Evolutionary conservation across 1,140 invertebrate species (phyloP).

Genomic region (Drosophila prosaltans): DNA sequence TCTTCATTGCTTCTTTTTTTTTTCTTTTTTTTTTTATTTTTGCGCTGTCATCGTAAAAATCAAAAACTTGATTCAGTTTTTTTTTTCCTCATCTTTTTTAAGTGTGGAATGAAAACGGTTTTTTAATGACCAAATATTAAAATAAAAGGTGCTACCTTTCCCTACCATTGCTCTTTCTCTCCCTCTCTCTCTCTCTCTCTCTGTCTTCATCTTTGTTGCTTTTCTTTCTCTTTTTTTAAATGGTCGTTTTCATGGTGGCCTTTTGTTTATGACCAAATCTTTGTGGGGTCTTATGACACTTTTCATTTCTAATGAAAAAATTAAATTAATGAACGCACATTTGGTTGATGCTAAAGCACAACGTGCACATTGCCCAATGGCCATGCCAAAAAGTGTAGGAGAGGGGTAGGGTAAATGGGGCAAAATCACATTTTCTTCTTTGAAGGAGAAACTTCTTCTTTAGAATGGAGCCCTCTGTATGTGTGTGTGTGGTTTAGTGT

Average conservation of each 20-base stretch:
- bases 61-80: constrained; percentile 28
- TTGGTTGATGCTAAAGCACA: constrained; percentile 24
- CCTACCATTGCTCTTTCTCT: not conserved
- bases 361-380: not conserved
- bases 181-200: not conserved
- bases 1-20: constrained; percentile 2
- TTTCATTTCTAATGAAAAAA: constrained; percentile 61
- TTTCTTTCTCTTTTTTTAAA: constrained; percentile 1
- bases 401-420: not conserved
- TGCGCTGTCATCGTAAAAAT: constrained; percentile 54
- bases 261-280: constrained; percentile 51
- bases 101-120: constrained; percentile 36
- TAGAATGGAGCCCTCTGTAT: not conserved
- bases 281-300: constrained; percentile 52
- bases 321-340: constrained; percentile 65
- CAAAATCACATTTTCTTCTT: not conserved
- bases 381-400: not conserved
- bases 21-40: constrained; percentile 16
- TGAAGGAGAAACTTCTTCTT: constrained; percentile 13
- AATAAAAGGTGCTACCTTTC: constrained; percentile 55
- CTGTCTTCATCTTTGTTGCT: not conserved
- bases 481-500: not conserved
- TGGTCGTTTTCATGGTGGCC: constrained; percentile 31
- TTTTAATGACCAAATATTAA: constrained; percentile 66
- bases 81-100: not conserved